Base-by-base conservation (phyloP, 2,797 vertebrate species). In the Allobates femoralis region DNA sequence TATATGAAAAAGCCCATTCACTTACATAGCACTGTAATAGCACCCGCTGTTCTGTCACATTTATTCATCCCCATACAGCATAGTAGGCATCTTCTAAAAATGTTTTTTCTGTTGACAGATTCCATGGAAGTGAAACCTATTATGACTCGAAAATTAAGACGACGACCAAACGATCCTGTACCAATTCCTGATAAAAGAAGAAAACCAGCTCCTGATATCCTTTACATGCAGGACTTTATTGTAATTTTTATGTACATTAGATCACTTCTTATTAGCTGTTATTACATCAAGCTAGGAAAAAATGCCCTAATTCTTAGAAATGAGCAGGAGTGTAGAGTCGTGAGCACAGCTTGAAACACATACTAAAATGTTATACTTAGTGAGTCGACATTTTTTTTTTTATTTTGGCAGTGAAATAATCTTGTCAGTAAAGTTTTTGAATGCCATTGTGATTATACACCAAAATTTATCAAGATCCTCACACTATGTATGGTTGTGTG, bases 121-220 rank as follows among this genome's bases (percentile, higher is more conserved):
- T 99, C 98, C 4, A 99, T 99, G 98, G 98, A 99, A 89, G 98
- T 99, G 87, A 99, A 99, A 90, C 97, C 98, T 0, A 98, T 98
- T 89, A 99, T 99, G 98, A 99, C 98, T 0, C 95, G 98, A 76
- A 99, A 99, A 87, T 91, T 99, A 90, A 94, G 98, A 89, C 93
- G 98, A 66, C 93, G 98, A 84, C 98, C 98, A 0, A 99, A 99
- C 0, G 98, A 99, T 92, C 98, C 98, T 0, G 97, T 99, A 71
- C 98, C 98, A 6, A 98, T 99, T 90, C 98, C 98, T 15, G 98
- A 99, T 93, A 99, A 99, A 92, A 94, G 98, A 83, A 95, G 98
- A 86, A 99, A 99, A 92, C 98, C 98, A 51, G 97, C 98, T 76
- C 98, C 98, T 91, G 98, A 99, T 99, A 99, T 99, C 98, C 96